Base-by-base conservation (phyloP, 1,140 invertebrate genomes). In the Platorchestia sp. region DNA sequence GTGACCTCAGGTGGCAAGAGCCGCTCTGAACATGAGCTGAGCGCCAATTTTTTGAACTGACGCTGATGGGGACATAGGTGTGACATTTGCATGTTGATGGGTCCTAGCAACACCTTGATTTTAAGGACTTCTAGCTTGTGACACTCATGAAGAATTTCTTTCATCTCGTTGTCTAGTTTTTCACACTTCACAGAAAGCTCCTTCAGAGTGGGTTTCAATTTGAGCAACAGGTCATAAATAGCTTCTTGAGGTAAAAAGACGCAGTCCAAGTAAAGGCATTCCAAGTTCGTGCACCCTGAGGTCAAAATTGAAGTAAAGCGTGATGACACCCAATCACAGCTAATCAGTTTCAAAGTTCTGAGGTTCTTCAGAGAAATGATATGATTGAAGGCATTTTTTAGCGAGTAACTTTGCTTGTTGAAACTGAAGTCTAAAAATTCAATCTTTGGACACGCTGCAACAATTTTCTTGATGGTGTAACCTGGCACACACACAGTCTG, bases 131-230 rank as follows among this genome's bases (percentile, higher is more conserved):
- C 43, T 10, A 93, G 91, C 36, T 93, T 44, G 5, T 45, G 41
- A 47, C 91, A 93, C 3, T 93, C 91, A 47, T 93, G 91, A 6
- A 93, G 0, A 7, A 47, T 40, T 6, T 93, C 19, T 36, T 93
- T 93, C 43, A 93, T 45, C 7, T 45, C 45, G 36, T 5, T n/a
- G 19, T 45, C 45, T 44, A 45, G 40, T 45, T 47, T 93, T 41
- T 93, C 91, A n/a, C 91, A 93, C 45, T 93, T 93, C 3, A 93
- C 6, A 16, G 45, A 93, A 10, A 93, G 91, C 36, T 93, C 91
- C 36, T 45, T 93, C 44, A 93, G 91, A 40, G 19, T 93, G 14
- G 43, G 16, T 10, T 40, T 93, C 43, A 93, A 44, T 14, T 40
- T 45, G 40, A 44, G 91, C 41, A 93, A 19, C 36, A 93, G 6